These are phyloP conservation scores for Tylochromis polylepis DNA, from an alignment of 2,113 vertebrate genomes.

Conservation along the genomic window DNA sequence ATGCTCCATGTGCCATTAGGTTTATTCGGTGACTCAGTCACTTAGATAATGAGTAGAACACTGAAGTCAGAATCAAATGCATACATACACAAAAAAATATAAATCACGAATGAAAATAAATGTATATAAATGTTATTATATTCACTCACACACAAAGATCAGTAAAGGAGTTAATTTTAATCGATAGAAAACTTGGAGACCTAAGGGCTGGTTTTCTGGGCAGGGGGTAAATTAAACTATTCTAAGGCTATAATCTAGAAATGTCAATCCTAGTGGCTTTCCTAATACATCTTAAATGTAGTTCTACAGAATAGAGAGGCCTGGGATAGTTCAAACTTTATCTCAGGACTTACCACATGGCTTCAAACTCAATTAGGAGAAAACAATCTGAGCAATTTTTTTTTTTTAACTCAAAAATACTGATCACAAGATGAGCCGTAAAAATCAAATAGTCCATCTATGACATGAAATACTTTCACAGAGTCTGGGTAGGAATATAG, in stretches of 20 bases:
- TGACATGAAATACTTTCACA: background rate
- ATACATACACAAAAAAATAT: accelerated
- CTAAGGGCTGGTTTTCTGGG: background rate
- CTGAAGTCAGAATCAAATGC: background rate
- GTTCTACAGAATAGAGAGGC: background rate
- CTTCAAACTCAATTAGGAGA: background rate
- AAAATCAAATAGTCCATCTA: background rate
- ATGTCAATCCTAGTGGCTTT: background rate
- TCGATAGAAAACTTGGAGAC: background rate
- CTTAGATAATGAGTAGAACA: background rate
- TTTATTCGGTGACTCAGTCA: background rate
- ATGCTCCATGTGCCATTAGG: background rate
- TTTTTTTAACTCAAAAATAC: background rate
- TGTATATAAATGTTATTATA: background rate
- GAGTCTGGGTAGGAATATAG: background rate
- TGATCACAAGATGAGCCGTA: background rate
- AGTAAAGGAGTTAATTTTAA: background rate
- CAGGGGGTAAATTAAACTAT: background rate
- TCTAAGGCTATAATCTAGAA: background rate
- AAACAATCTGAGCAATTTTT: background rate
- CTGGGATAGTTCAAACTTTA: background rate
- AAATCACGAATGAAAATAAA: background rate
- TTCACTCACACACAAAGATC: background rate
- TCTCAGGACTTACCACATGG: background rate
- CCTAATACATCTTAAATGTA: background rate